Evolutionary conservation across 2,113 vertebrate species (phyloP), one percentile per base, ranked within the genome.

Genomic region (Centrocercus urophasianus): DNA sequence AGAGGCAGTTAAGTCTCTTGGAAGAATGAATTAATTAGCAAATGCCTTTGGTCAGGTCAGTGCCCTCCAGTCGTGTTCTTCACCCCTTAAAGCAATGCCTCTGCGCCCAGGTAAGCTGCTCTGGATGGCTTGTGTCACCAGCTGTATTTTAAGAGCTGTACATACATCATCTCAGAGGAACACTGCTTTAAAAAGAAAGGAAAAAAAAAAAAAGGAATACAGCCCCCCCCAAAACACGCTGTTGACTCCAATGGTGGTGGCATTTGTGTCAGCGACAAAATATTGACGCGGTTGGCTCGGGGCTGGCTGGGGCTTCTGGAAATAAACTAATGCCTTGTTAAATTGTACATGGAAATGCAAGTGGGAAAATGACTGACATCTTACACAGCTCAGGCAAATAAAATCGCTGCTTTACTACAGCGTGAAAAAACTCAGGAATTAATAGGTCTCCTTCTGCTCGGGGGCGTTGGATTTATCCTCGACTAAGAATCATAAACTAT

Each of bases 301-400:
- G 88, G 91, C 95, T 95, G 94, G 75, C 93, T 47, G 48, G 83
- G 70, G 42, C 94, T 95, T 73, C 97, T 96, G 94, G 97, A 97
- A 96, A 98, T 97, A 96, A 98, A 96, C 97, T 93, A 91, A 90
- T 92, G 95, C 95, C 97, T 98, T 98, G 97, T 98, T 97, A 95
- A 97, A 86, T 42, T 6, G 83, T 69, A 52, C 88, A 89, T 93
- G 92, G 93, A 96, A 93, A 96, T 79, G 86, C 45, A 40, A 94
- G 97, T 30, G 95, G 97, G 91, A 94, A 97, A 95, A 95, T 96
- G 96, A 96, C 96, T 93, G 96, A 93, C 96, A 97, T 95, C 97
- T 96, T 78, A 95, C 96, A 90, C 95, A 94, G 76, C 96, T 79
- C 93, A 78, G 94, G 97, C 97, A 97, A 97, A 97, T 95, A 97